These are phyloP conservation scores for Brenthis hecate DNA, from an alignment of 2,888 invertebrate species.

Conservation along the genomic window DNA sequence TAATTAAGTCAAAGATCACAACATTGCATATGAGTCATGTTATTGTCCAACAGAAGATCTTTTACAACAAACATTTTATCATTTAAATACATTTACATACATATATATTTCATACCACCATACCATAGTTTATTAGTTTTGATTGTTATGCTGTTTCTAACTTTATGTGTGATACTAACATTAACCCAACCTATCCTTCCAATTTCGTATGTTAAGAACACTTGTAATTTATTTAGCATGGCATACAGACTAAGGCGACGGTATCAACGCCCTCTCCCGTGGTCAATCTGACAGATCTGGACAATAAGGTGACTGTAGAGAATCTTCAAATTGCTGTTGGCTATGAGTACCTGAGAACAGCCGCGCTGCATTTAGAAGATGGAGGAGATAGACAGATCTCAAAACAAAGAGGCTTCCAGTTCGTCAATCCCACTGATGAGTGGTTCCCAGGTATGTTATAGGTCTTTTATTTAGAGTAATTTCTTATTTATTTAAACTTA, in stretches of 20 bases:
- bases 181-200: slow-evolving; percentile 52
- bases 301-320: slow-evolving; percentile 86
- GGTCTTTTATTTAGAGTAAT: too few relatives aligned
- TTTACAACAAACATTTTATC: neutral
- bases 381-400: slow-evolving; percentile 87
- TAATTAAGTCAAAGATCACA: slow-evolving; percentile 33
- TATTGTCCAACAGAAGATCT: slow-evolving; percentile 21
- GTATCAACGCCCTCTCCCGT: slow-evolving; percentile 91
- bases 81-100: neutral
- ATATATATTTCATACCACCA: neutral
- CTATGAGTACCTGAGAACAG: slow-evolving; percentile 90
- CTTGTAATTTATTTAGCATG: slow-evolving; percentile 84
- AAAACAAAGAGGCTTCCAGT: slow-evolving; percentile 92
- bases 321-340: slow-evolving; percentile 90
- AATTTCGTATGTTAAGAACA: slow-evolving; percentile 61
- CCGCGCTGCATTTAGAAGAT: slow-evolving; percentile 85
- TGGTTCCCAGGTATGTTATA: slow-evolving; percentile 89
- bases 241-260: slow-evolving; percentile 93
- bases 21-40: slow-evolving; percentile 22
- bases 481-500: too few relatives aligned
- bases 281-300: slow-evolving; percentile 90
- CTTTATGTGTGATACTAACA: slow-evolving; percentile 45
- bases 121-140: slow-evolving; percentile 1
- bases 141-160: slow-evolving; percentile 30
- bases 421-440: slow-evolving; percentile 92